Percentiles rank a stretch among this genome's conserved stretches.
Evolutionary conservation across 2,888 invertebrate genomes (phyloP).

Genomic region (Tanypteryx hageni): DNA sequence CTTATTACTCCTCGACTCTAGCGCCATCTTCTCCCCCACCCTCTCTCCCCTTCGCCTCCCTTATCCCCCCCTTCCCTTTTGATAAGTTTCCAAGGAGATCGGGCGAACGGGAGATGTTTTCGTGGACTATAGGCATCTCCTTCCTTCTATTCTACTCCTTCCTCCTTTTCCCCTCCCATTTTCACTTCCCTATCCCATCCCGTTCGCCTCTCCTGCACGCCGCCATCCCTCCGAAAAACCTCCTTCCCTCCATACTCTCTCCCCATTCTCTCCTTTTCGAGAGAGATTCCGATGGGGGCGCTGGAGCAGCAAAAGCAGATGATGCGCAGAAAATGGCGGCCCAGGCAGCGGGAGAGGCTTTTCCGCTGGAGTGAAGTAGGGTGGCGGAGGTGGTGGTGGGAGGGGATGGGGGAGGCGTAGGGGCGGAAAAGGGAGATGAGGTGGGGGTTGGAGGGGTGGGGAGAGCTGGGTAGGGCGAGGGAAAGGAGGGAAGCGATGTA

Average conservation of each 20-base stretch:
- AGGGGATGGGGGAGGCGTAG: background rate
- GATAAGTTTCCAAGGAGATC: background rate
- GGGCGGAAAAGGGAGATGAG: background rate
- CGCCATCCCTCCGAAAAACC: slow-evolving; percentile 40
- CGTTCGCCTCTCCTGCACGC: slow-evolving; percentile 29
- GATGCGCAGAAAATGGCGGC: slow-evolving; percentile 62
- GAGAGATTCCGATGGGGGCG: slow-evolving; percentile 59
- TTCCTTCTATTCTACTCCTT: background rate
- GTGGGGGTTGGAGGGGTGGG: background rate
- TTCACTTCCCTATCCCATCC: background rate
- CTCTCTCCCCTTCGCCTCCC: background rate
- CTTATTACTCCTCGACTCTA: background rate
- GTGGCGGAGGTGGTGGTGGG: background rate
- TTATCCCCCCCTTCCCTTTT: background rate
- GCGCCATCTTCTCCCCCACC: background rate
- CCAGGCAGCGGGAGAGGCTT: slow-evolving; percentile 3
- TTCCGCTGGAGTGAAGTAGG: slow-evolving; percentile 4
- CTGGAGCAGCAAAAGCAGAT: slow-evolving; percentile 62
- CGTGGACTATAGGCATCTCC: background rate
- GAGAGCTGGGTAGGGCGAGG: background rate
- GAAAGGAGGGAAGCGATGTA: background rate
- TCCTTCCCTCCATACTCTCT: slow-evolving; percentile 35
- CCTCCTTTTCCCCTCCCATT: background rate
- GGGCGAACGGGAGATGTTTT: background rate
- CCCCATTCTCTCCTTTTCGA: background rate